Percentiles rank a stretch among this genome's conserved stretches.
Conservation (phyloP, 1,140 invertebrate genomes). For the Chironomus striatipennis region DNA sequence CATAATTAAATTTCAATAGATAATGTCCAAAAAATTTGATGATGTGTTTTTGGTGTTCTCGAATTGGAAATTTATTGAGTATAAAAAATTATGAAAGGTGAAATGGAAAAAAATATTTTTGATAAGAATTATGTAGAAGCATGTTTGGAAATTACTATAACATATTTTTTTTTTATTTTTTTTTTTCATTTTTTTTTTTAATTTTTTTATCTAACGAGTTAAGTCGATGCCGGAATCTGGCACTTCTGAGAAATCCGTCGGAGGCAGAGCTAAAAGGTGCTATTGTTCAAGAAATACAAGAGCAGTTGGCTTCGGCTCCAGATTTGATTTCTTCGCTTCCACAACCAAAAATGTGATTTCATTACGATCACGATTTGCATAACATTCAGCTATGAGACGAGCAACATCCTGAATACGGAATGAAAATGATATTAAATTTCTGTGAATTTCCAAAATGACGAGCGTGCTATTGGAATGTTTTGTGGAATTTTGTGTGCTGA, state of each 20-base stretch:
- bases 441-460: not conserved
- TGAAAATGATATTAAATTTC: slow-evolving; percentile 23
- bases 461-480: too few relatives aligned
- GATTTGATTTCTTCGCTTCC: slow-evolving; percentile 80
- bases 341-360: slow-evolving; percentile 85
- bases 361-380: slow-evolving; percentile 69
- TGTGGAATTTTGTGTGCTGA: too few relatives aligned
- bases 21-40: too few relatives aligned
- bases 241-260: slow-evolving; percentile 57
- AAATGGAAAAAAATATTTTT: too few relatives aligned
- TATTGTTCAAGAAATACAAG: slow-evolving; percentile 81
- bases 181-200: too few relatives aligned
- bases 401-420: slow-evolving; percentile 62
- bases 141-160: too few relatives aligned
- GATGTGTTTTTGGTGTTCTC: too few relatives aligned
- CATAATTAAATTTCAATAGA: too few relatives aligned
- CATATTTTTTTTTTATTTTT: too few relatives aligned
- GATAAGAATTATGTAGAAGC: too few relatives aligned
- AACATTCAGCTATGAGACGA: slow-evolving; percentile 78
- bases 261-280: slow-evolving; percentile 71
- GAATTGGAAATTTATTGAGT: too few relatives aligned
- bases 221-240: slow-evolving; percentile 51
- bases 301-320: slow-evolving; percentile 78
- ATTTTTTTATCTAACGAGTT: slow-evolving; percentile 34
- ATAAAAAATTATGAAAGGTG: too few relatives aligned